Evolutionary conservation across 2,113 vertebrate genomes (phyloP), one percentile per base, ranked within the genome.

Genomic region (Cyphomyrus plagiostoma): DNA sequence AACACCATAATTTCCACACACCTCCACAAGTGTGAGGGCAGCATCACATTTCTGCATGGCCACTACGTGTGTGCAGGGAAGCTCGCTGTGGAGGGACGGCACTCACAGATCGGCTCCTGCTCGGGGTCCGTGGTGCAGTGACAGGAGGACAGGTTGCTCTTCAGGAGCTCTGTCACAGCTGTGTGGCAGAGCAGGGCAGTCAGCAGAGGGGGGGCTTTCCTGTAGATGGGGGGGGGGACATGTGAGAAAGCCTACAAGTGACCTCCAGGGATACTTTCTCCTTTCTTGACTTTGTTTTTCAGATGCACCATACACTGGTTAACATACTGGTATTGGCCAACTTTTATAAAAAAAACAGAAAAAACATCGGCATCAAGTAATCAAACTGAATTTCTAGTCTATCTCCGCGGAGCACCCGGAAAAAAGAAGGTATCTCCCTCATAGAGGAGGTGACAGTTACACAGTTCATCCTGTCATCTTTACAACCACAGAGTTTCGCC

Each of bases 111-210:
- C 1, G 88, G 87, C 87, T 92, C 90, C 6, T 94, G 91, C 4
- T 94, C 93, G 89, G 93, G 89, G 46, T 95, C 92, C 88, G 90
- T 90, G 49, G 94, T 90, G 82, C 94, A 95, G 91, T 95, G 91
- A 92, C 96, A 96, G 89, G 95, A 92, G 88, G 93, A 93, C 88
- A 97, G 94, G 92, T 97, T 96, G 26, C 80, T 91, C 89, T 94
- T 95, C 82, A 96, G 95, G 53, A 97, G 91, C 91, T 95, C 94
- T 19, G 94, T 88, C 82, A 97, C 82, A 0, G 97, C 96, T 56
- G 95, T 91, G 19, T 95, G 94, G 92, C 95, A 96, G 93, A 98
- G 83, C 0, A 94, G 92, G 15, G 96, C 95, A 58, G 93, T 82
- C 90, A 97, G 92, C 89, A 92, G 92, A 4, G 93, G 89, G 0